phyloP scores from a whole-genome alignment of 1,140 invertebrate species.

The Caenorhabditis brenneri region DNA sequence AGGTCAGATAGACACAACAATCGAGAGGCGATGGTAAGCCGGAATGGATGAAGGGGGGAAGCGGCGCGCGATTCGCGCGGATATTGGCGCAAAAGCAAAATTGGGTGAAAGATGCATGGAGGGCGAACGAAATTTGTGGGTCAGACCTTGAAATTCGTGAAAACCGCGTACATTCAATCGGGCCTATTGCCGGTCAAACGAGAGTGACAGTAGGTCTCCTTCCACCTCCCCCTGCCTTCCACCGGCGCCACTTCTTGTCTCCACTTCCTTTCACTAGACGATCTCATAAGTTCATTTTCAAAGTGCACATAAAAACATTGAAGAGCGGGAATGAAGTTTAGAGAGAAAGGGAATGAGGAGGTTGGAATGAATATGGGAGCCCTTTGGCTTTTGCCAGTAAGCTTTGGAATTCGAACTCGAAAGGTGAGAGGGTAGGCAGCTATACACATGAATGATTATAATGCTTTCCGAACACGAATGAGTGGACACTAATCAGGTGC shows the following conservation, averaged over 20 bases:
- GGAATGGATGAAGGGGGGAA: slow-evolving; percentile 15
- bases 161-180: slow-evolving; percentile 40
- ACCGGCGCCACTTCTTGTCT: slow-evolving; percentile 9
- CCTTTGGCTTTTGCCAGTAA: not conserved
- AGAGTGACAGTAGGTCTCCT: slow-evolving; percentile 38
- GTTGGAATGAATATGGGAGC: not conserved
- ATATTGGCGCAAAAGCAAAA: slow-evolving; percentile 43
- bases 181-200: slow-evolving; percentile 42
- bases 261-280: slow-evolving; percentile 30
- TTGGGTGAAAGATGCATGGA: slow-evolving; percentile 43
- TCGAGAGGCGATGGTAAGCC: slow-evolving; percentile 38
- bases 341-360: not conserved
- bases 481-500: slow-evolving; percentile 29
- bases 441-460: slow-evolving; percentile 35
- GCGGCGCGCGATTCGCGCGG: not conserved
- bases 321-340: not conserved
- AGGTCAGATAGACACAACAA: slow-evolving; percentile 29
- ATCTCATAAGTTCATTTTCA: slow-evolving; percentile 35
- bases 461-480: not conserved
- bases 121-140: slow-evolving; percentile 40
- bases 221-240: not conserved
- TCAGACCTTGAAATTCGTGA: slow-evolving; percentile 43
- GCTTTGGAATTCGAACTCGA: not conserved
- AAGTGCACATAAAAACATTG: slow-evolving; percentile 25
- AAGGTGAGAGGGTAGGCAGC: slow-evolving; percentile 8